These are phyloP conservation scores for Lycodopsis pacificus DNA, from an alignment of 2,797 vertebrate species.

Conservation along the genomic window DNA sequence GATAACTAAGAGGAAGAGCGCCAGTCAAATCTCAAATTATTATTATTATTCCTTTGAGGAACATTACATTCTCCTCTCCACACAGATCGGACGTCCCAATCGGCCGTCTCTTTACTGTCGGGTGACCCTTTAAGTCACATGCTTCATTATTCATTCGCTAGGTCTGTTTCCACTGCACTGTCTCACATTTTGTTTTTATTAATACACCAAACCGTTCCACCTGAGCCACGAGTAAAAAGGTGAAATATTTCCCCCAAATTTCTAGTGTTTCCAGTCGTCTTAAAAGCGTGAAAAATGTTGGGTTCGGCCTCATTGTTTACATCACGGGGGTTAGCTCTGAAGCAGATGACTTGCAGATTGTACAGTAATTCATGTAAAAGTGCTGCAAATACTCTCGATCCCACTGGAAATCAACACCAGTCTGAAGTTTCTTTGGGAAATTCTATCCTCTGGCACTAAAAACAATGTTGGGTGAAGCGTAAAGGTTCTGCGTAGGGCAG, in stretches of 20 bases:
- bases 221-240: background rate
- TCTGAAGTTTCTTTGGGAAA: background rate
- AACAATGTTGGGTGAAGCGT: background rate
- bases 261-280: background rate
- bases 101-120: too few species aligned
- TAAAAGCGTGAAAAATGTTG: too few species aligned
- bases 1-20: background rate
- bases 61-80: background rate
- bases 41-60: background rate
- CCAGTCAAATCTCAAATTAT: background rate
- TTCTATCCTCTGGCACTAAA: background rate
- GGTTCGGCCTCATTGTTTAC: background rate
- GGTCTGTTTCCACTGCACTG: background rate
- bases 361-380: background rate
- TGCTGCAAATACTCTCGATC: background rate
- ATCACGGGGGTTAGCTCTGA: background rate
- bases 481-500: constrained; percentile 36
- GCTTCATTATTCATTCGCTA: background rate
- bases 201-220: background rate
- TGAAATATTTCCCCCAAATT: background rate
- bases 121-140: background rate
- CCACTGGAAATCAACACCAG: background rate
- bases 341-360: background rate
- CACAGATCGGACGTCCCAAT: background rate
- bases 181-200: background rate